Conservation (phyloP, 2,113 vertebrate species). For the Gallinago jamesoni region DNA sequence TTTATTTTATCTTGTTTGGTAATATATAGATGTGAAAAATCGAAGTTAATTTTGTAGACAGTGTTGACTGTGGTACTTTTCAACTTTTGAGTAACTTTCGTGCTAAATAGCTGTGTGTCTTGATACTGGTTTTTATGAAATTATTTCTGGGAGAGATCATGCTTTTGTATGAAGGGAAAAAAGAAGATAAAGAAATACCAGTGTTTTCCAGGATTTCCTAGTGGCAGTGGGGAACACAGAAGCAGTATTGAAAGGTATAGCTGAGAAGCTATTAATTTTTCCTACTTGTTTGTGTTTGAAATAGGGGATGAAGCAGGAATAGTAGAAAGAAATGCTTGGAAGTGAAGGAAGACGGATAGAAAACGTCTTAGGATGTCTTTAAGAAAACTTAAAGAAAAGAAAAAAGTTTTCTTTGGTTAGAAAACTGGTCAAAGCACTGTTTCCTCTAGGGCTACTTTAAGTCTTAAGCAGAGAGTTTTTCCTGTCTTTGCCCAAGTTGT, state of each 20-base stretch:
- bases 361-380: too few relatives aligned
- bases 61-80: neutral
- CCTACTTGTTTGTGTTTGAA: neutral
- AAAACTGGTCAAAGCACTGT: neutral
- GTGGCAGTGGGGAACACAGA: neutral
- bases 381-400: too few relatives aligned
- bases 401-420: neutral
- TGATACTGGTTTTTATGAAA: neutral
- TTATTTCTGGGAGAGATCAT: neutral
- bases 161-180: neutral
- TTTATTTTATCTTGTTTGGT: neutral
- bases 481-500: constrained; percentile 9
- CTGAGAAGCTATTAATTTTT: neutral
- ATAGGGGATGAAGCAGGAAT: neutral
- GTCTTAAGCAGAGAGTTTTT: neutral
- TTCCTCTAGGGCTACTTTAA: neutral
- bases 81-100: neutral
- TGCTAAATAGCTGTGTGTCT: neutral
- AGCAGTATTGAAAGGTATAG: neutral
- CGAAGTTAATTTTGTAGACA: neutral
- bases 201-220: neutral
- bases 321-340: neutral
- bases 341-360: neutral
- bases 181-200: neutral
- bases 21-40: neutral